Base-by-base conservation (phyloP, 1,140 invertebrate genomes). In the Lepidostoma basale region DNA sequence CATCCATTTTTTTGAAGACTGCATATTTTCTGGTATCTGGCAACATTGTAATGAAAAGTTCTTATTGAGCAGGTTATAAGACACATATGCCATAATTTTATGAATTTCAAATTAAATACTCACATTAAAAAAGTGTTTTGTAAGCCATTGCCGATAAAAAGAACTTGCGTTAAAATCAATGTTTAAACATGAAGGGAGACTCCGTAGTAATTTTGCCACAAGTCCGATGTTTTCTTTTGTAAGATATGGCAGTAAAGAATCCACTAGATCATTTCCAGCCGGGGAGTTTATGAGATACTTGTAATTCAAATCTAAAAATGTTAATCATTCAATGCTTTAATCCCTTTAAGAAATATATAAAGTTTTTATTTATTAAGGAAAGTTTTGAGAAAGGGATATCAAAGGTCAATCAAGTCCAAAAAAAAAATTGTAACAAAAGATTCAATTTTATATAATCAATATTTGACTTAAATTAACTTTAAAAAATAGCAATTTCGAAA, bases 1-100 rank as follows among this genome's bases (percentile, higher is more conserved):
- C 64, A 73, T 73, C 72, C 72, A 73, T 52, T 70, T 73, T 66
- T 73, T 73, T 23, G 64, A 70, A 20, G 71, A 65, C 8, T 67
- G 52, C 20, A 62, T 54, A 52, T 56, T 64, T 60, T 73, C 65
- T 9, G 64, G 60, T 25, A 70, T 28, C 72, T 73, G 12, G 49
- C 45, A 71, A 30, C 47, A 36, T 30, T 47, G 8, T 28, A 5
- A 52, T 16, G 12, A 28, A n/a, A n/a, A n/a, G n/a, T n/a, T n/a
- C n/a, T n/a, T n/a, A n/a, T n/a, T n/a, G n/a, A n/a, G n/a, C n/a
- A n/a, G n/a, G n/a, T n/a, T n/a, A n/a, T n/a, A n/a, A n/a, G n/a
- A n/a, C n/a, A n/a, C n/a, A n/a, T n/a, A n/a, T n/a, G n/a, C n/a
- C 5, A 36, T 36, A 36, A 36, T 36, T 36, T 54, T 54, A 14